Conservation (phyloP, 1,140 invertebrate genomes). For the Pachypsylla venusta region DNA sequence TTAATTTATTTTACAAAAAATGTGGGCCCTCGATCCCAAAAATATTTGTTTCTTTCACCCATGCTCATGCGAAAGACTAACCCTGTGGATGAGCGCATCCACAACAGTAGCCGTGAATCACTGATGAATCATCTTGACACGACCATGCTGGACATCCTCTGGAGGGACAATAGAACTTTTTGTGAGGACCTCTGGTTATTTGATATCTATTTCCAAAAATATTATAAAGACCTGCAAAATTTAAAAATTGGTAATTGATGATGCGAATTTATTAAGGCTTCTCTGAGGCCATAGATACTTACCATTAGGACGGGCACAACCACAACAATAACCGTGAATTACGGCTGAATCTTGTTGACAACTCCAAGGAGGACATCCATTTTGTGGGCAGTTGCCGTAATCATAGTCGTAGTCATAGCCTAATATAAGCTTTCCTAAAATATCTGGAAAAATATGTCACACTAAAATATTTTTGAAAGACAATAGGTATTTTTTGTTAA, state of each 20-base stretch:
- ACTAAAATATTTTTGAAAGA: too few species aligned
- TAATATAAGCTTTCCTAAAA: too few species aligned
- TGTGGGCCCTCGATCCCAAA: too few species aligned
- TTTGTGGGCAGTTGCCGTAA: conserved; percentile 5
- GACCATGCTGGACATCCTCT: conserved; percentile 33
- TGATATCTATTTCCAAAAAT: conserved; percentile 5
- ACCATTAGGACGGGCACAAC: conserved; percentile 38
- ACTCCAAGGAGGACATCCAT: conserved; percentile 33
- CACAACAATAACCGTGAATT: conserved; percentile 43
- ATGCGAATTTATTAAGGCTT: too few species aligned
- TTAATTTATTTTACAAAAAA: too few species aligned
- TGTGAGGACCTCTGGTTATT: not conserved
- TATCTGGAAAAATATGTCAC: too few species aligned
- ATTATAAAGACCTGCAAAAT: conserved; percentile 1
- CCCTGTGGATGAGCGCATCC: conserved; percentile 38
- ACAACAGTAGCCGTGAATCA: conserved; percentile 43
- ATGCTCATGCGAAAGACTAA: conserved; percentile 29
- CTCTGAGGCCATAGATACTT: too few species aligned
- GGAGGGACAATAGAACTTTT: conserved; percentile 12
- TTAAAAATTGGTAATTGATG: too few species aligned
- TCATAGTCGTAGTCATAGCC: not conserved
- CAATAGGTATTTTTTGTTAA: too few species aligned
- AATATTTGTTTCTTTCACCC: too few species aligned
- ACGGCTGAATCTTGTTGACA: conserved; percentile 44
- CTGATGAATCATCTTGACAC: conserved; percentile 40